Conservation (phyloP, 1,140 invertebrate species). For the Caenorhabditis brenneri region DNA sequence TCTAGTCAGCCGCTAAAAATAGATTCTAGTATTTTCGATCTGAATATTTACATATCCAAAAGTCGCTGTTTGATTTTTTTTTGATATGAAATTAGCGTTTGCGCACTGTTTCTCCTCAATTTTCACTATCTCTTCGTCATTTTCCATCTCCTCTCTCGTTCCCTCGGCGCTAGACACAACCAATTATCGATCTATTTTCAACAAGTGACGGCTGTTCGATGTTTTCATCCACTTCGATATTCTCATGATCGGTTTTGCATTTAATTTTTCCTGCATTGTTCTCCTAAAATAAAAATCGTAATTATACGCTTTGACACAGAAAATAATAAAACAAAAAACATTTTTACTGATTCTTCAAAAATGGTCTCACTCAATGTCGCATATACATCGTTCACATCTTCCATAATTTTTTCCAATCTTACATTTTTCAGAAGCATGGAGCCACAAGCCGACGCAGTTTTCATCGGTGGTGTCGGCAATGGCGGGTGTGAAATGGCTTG, state of each 20-base stretch:
- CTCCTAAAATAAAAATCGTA: too few species aligned
- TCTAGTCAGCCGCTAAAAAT: too few species aligned
- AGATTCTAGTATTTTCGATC: background rate
- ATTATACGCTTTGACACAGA: too few species aligned
- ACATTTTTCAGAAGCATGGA: conserved; percentile 49
- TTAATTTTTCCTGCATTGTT: background rate
- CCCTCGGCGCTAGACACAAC: background rate
- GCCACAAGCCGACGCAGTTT: conserved; percentile 54
- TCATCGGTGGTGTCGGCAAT: conserved; percentile 55
- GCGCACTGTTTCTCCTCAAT: background rate
- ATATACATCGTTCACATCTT: background rate
- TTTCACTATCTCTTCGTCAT: background rate
- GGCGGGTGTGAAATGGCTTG: conserved; percentile 39
- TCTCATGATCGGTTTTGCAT: too few species aligned
- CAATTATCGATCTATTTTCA: conserved; percentile 36
- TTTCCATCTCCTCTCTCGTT: background rate
- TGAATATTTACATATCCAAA: background rate
- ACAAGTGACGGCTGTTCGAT: conserved; percentile 1
- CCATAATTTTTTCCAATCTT: background rate
- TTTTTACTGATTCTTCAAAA: too few species aligned
- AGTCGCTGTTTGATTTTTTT: background rate
- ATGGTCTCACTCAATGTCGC: too few species aligned
- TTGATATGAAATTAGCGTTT: background rate
- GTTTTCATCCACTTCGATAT: background rate
- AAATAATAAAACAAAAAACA: too few species aligned